Percentiles rank a stretch among this genome's conserved stretches.
phyloP scores from a whole-genome alignment of 1,140 invertebrate genomes.

The Parasteatoda tepidariorum region DNA sequence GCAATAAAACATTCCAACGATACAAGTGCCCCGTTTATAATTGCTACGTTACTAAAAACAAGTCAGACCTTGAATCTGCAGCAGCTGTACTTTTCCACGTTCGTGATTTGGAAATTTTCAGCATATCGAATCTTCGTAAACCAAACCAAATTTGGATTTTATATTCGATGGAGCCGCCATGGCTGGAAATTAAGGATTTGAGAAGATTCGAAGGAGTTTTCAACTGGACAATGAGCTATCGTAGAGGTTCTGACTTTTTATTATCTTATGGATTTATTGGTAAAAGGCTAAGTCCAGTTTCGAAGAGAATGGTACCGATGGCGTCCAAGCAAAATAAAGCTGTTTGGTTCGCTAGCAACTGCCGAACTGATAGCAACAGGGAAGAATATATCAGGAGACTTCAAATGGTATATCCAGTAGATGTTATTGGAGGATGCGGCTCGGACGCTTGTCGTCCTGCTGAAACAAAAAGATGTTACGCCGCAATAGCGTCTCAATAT shows the following conservation, averaged over 20 bases:
- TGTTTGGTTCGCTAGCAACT: constrained; percentile 69
- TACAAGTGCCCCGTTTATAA: constrained; percentile 26
- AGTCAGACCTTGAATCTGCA: background rate
- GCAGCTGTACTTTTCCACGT: constrained; percentile 62
- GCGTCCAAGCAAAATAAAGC: constrained; percentile 67
- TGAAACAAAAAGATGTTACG: constrained; percentile 60
- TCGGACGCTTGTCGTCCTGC: constrained; percentile 62
- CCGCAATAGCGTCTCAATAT: constrained; percentile 63
- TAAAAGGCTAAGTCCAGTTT: background rate
- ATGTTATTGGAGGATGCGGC: constrained; percentile 67
- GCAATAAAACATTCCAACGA: background rate
- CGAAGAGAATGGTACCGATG: background rate
- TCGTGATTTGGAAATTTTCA: constrained; percentile 46
- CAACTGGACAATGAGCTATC: constrained; percentile 68
- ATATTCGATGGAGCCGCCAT: constrained; percentile 61
- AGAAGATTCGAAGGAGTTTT: constrained; percentile 61
- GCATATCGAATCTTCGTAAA: constrained; percentile 3
- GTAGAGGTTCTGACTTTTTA: constrained; percentile 62
- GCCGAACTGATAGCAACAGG: constrained; percentile 62
- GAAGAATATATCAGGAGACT: constrained; percentile 64
- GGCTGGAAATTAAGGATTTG: constrained; percentile 39
- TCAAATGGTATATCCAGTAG: constrained; percentile 64
- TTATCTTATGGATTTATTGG: constrained; percentile 43
- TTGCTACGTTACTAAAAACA: constrained; percentile 52
- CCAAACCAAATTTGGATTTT: constrained; percentile 59